Evolutionary conservation across 2,888 invertebrate species (phyloP).

Genomic region (Torymus aiolomorphi): DNA sequence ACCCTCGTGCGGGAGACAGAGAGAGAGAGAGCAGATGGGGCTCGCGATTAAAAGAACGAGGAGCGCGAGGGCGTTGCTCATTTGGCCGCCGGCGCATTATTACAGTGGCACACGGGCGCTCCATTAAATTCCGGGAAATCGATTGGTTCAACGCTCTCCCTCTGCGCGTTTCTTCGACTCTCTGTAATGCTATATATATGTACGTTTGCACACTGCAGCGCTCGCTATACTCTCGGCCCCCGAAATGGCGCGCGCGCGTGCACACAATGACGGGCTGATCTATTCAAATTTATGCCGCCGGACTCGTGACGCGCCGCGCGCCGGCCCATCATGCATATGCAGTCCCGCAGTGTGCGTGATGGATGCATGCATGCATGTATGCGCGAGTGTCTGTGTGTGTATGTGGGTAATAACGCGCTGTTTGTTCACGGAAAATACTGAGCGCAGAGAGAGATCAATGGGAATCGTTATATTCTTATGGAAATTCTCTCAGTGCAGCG

Average conservation of each 20-base stretch:
- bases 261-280: constrained; percentile 60
- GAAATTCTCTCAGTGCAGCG: too few species aligned
- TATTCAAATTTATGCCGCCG: constrained; percentile 70
- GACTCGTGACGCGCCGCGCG: constrained; percentile 31
- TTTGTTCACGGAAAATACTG: too few species aligned
- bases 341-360: neutral
- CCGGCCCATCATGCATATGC: constrained; percentile 6
- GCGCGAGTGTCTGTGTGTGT: neutral
- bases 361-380: neutral
- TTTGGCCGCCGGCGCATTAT: constrained; percentile 62
- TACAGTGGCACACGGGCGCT: constrained; percentile 3
- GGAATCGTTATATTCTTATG: too few species aligned
- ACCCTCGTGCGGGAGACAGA: constrained; percentile 36
- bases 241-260: constrained; percentile 35
- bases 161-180: constrained; percentile 1
- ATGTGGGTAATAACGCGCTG: neutral
- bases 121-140: constrained; percentile 65
- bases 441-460: too few species aligned
- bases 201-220: neutral
- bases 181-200: constrained; percentile 7
- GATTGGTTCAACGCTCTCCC: constrained; percentile 60
- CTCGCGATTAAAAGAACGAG: constrained; percentile 66
- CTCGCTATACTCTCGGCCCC: constrained; percentile 2
- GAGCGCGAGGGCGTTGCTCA: constrained; percentile 70
- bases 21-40: constrained; percentile 70